Conservation (phyloP, 2,797 vertebrate species). For the Podargus strigoides region DNA sequence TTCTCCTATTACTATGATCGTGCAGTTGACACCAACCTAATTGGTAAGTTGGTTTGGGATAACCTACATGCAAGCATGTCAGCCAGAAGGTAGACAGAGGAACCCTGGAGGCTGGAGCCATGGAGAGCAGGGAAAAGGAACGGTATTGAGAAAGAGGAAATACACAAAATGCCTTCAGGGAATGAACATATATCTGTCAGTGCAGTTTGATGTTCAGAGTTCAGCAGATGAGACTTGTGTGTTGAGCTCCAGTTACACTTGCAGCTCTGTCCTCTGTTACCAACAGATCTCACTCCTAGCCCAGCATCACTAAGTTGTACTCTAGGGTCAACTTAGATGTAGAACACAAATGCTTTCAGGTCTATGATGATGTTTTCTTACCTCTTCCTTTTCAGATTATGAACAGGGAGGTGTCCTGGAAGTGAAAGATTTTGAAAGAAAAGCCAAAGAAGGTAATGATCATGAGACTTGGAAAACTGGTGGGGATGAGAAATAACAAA, state of each 20-base stretch:
- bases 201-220: background rate
- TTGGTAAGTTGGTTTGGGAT: constrained; percentile 79
- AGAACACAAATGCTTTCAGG: background rate
- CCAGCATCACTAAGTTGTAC: background rate
- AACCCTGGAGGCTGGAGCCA: background rate
- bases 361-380: background rate
- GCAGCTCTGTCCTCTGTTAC: background rate
- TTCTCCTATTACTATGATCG: constrained; percentile 97
- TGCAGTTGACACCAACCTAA: constrained; percentile 89
- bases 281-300: background rate
- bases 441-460: constrained; percentile 93
- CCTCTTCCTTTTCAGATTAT: constrained; percentile 79
- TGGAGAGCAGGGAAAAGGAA: background rate
- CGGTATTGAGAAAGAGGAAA: background rate
- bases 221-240: background rate
- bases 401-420: constrained; percentile 86
- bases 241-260: background rate
- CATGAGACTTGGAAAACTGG: background rate
- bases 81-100: background rate
- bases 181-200: background rate
- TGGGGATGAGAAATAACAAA: background rate
- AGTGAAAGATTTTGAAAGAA: constrained; percentile 93
- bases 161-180: background rate
- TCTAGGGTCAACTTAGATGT: background rate
- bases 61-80: background rate